Percentiles rank a stretch among this genome's conserved stretches.
phyloP scores from a whole-genome alignment of 2,888 invertebrate species.

The Leptinotarsa rubiginosa region DNA sequence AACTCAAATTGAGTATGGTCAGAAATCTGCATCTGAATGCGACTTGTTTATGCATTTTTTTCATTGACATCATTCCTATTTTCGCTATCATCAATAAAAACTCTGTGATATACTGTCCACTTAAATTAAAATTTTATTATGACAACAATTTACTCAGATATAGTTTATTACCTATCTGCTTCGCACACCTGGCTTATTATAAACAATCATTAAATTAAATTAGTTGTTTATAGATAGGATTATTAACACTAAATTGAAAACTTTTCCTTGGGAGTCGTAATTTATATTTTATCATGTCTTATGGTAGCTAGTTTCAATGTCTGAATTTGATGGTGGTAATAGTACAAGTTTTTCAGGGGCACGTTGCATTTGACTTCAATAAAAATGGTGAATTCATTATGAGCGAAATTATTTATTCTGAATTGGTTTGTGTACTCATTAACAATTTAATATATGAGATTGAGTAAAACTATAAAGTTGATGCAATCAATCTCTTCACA shows the following conservation, averaged over 20 bases:
- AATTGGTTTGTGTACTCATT: not conserved
- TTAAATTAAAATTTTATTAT: conserved; percentile 41
- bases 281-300: conserved; percentile 23
- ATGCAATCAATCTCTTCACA: too few relatives aligned
- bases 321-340: conserved; percentile 18
- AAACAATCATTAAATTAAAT: conserved; percentile 45
- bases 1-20: conserved; percentile 12
- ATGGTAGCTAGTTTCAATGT: conserved; percentile 9
- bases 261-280: conserved; percentile 41
- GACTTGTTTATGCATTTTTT: not conserved
- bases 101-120: conserved; percentile 31
- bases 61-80: conserved; percentile 28
- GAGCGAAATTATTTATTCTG: not conserved
- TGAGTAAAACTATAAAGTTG: too few relatives aligned
- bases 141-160: conserved; percentile 38
- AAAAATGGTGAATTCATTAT: not conserved
- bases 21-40: conserved; percentile 16
- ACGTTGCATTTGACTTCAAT: not conserved
- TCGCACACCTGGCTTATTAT: conserved; percentile 46
- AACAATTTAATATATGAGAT: too few relatives aligned
- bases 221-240: conserved; percentile 42
- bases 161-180: conserved; percentile 37
- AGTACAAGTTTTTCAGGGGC: conserved; percentile 9
- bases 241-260: conserved; percentile 43
- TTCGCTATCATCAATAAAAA: conserved; percentile 17